A percentile compares a stretch with the other conserved stretches of the same genome.
phyloP scores from a whole-genome alignment of 1,140 invertebrate genomes.

The Notospermus geniculatus region DNA sequence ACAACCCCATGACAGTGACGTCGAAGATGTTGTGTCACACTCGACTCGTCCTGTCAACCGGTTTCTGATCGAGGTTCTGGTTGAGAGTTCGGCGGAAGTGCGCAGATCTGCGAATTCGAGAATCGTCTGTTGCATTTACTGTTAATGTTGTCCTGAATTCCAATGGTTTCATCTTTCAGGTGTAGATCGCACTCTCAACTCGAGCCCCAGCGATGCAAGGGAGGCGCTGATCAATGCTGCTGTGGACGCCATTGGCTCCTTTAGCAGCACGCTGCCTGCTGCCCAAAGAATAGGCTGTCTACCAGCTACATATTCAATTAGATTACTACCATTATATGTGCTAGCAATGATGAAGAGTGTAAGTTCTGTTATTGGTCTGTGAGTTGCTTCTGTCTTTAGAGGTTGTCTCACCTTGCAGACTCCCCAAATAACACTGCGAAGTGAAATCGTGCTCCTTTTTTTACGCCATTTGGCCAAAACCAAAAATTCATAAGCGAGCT shows the following conservation, averaged over 20 bases:
- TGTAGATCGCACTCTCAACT: slow-evolving; percentile 84
- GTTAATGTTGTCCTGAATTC: too few relatives aligned
- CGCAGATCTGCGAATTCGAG: too few relatives aligned
- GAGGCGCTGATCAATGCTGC: slow-evolving; percentile 96
- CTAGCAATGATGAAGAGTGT: slow-evolving; percentile 88
- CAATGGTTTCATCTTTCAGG: slow-evolving; percentile 61
- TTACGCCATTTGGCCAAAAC: too few relatives aligned
- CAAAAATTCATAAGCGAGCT: too few relatives aligned
- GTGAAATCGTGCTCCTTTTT: too few relatives aligned
- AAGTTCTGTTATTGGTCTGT: slow-evolving; percentile 49
- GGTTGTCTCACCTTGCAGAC: neutral
- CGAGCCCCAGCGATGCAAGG: slow-evolving; percentile 84
- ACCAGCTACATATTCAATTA: slow-evolving; percentile 70
- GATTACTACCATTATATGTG: slow-evolving; percentile 84
- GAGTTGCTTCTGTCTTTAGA: neutral
- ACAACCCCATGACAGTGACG: too few relatives aligned
- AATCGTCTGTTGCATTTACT: too few relatives aligned
- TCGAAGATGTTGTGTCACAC: too few relatives aligned
- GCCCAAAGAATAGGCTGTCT: slow-evolving; percentile 69
- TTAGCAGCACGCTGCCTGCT: slow-evolving; percentile 61
- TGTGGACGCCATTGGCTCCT: slow-evolving; percentile 84
- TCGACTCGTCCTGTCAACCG: too few relatives aligned
- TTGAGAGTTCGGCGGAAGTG: too few relatives aligned
- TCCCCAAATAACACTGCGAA: too few relatives aligned
- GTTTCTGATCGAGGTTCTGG: too few relatives aligned